Conservation (phyloP, 2,797 vertebrate species). For the Morelia viridis region DNA sequence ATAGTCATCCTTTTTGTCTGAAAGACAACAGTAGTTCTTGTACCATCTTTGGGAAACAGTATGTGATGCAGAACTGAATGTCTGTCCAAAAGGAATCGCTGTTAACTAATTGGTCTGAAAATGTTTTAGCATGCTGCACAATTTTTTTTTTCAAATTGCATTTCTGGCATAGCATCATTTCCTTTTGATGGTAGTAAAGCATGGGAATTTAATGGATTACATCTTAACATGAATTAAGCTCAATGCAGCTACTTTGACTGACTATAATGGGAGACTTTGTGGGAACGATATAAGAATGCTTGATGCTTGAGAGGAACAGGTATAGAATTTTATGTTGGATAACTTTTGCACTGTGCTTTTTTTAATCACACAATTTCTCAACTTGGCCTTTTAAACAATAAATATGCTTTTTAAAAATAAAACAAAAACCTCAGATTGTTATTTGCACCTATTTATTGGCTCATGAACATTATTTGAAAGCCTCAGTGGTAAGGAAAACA, state of each 20-base stretch:
- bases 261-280: background rate
- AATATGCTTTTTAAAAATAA: background rate
- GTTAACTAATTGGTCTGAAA: background rate
- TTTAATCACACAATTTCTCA: background rate
- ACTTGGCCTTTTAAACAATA: background rate
- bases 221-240: background rate
- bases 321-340: background rate
- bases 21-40: background rate
- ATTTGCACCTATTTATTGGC: background rate
- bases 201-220: background rate
- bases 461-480: background rate
- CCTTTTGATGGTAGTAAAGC: background rate
- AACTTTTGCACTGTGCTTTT: background rate
- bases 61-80: background rate
- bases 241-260: background rate
- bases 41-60: background rate
- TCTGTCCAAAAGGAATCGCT: background rate
- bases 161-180: background rate
- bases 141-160: background rate
- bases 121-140: background rate
- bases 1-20: background rate
- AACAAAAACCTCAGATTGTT: background rate
- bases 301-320: background rate
- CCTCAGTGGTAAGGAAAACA: conserved; percentile 35
- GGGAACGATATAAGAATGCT: background rate